Conservation (phyloP, 2,888 invertebrate genomes). For the Gandaritis pyraliata region DNA sequence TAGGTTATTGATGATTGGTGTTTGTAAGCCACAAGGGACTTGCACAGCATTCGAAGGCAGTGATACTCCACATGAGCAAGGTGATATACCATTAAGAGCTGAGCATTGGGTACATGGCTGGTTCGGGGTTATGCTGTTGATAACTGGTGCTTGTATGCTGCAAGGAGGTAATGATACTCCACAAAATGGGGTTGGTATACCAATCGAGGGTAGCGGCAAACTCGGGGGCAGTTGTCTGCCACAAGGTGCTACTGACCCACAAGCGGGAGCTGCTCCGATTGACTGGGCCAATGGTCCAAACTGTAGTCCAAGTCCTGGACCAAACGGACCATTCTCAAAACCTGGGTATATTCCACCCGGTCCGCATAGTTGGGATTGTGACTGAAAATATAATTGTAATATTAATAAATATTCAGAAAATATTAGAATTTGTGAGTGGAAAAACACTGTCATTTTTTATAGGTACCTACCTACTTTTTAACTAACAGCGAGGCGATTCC, state of each 20-base stretch:
- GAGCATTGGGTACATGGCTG: not conserved
- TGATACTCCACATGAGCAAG: constrained; percentile 1
- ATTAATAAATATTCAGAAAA: not conserved
- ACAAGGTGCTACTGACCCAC: constrained; percentile 7
- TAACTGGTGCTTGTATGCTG: constrained; percentile 1
- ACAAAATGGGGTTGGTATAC: constrained; percentile 8
- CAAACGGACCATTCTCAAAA: constrained; percentile 19
- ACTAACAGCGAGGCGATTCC: no score
- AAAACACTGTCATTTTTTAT: no score
- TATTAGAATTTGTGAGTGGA: not conserved
- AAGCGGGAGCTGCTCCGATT: not conserved
- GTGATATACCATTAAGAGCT: not conserved
- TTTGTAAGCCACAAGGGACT: constrained; percentile 9
- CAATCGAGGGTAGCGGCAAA: constrained; percentile 8
- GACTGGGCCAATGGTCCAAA: constrained; percentile 6
- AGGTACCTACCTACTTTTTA: no score
- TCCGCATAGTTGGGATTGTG: constrained; percentile 37
- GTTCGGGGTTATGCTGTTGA: not conserved
- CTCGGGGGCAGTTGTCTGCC: constrained; percentile 10
- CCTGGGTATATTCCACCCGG: constrained; percentile 19
- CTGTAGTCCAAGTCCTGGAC: constrained; percentile 11
- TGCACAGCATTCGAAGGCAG: constrained; percentile 2
- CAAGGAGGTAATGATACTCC: constrained; percentile 4
- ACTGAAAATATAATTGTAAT: constrained; percentile 34
- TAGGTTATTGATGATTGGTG: constrained; percentile 23